These are phyloP conservation scores for Hoplostethus atlanticus DNA, from an alignment of 2,797 vertebrate genomes.

Conservation along the genomic window DNA sequence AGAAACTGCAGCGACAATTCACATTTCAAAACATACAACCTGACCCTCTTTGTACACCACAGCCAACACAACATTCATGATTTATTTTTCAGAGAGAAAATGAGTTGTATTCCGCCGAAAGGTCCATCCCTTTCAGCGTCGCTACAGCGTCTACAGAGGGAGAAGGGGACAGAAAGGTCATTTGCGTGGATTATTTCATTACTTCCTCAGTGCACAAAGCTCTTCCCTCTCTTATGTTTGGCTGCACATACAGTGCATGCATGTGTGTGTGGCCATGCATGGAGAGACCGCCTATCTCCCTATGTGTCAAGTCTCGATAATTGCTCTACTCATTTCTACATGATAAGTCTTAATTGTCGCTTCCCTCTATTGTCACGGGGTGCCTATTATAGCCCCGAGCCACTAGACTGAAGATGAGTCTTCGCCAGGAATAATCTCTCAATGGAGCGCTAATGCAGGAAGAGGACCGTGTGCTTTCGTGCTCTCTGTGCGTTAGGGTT, in stretches of 20 bases:
- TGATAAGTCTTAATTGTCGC: constrained; percentile 30
- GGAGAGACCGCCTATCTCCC: neutral
- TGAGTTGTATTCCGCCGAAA: neutral
- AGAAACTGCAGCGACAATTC: no score
- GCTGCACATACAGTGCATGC: neutral
- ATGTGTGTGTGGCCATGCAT: neutral
- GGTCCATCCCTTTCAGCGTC: neutral
- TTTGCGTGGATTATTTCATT: neutral
- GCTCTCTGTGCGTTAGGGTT: neutral
- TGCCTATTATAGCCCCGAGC: constrained; percentile 20
- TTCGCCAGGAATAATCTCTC: constrained; percentile 42
- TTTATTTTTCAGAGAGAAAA: neutral
- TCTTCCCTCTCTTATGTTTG: neutral
- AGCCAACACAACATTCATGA: neutral
- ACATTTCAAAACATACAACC: neutral
- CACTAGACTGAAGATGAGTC: constrained; percentile 34
- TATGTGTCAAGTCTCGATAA: constrained; percentile 26
- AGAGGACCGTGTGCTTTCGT: neutral
- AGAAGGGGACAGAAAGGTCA: neutral
- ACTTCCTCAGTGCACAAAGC: neutral
- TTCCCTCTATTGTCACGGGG: constrained; percentile 34
- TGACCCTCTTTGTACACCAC: neutral
- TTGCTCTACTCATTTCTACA: constrained; percentile 30
- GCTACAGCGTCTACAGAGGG: neutral
- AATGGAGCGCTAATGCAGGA: constrained; percentile 43